Evolutionary conservation across 2,113 vertebrate genomes (phyloP), one percentile per base, ranked within the genome.

Genomic region (Semicossyphus pulcher): DNA sequence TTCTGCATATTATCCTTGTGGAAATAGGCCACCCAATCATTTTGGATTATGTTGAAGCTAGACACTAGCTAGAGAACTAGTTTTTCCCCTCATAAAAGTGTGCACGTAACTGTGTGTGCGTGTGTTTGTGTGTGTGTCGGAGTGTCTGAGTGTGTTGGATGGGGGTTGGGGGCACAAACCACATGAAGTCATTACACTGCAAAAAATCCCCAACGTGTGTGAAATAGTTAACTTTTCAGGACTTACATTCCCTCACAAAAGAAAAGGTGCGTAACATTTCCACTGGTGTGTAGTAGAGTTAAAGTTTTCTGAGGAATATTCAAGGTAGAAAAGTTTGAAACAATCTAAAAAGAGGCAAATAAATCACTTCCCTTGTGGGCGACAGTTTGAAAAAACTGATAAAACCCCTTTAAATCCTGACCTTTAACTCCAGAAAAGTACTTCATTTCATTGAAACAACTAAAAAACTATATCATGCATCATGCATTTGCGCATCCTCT

Each of bases 161-260:
- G 68, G 73, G 68, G 63, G 68, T 7, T 49, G 56, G 36, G 36
- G 57, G 47, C 68, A 10, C 36, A 48, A 58, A 56, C 10, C 26
- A 32, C 31, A 48, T 18, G 48, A 44, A 51, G 37, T 62, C 61
- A 62, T 65, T 65, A 20, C 52, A 7, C 61, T 78, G 54, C 10
- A 80, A 75, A 31, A 61, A 68, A 26, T 44, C n/a, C 20, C 37
- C 0, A 25, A 44, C 21, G 8, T 14, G n/a, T 23, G 37, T 15
- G 5, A n/a, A 39, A n/a, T 1, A 14, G 42, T 29, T 15, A 2
- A 28, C 6, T 47, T 26, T 45, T 42, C 7, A 16, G 5, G 15
- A 36, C 3, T 53, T 5, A 3, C 21, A 20, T 21, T 3, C 4
- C 16, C 5, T 29, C 10, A 14, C 20, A 56, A 21, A 7, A 23